These are phyloP conservation scores for Xanthia togata DNA, from an alignment of 2,888 invertebrate species.

Conservation along the genomic window DNA sequence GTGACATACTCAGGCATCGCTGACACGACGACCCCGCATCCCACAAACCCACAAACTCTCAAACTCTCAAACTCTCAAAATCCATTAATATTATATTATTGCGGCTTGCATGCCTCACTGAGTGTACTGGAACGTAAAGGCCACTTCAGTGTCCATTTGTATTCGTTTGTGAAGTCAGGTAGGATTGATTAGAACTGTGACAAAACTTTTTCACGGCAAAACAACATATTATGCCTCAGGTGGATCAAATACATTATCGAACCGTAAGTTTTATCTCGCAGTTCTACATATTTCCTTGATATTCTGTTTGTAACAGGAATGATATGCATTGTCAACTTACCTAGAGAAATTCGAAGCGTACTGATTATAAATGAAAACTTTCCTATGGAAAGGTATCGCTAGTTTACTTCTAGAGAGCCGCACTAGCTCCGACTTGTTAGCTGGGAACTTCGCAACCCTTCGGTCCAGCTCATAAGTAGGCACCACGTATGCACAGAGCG, in stretches of 20 bases:
- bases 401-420: constrained; percentile 94
- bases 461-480: constrained; percentile 97
- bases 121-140: not conserved
- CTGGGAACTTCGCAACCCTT: constrained; percentile 93
- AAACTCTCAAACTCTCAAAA: no score
- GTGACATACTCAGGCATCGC: no score
- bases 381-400: constrained; percentile 97
- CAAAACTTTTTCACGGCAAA: not conserved
- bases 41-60: no score
- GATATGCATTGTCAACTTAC: constrained; percentile 84
- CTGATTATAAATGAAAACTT: constrained; percentile 97
- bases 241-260: no score
- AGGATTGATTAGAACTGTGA: not conserved
- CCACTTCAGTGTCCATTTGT: not conserved
- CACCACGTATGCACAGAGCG: constrained; percentile 95
- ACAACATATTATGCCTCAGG: no score
- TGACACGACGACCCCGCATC: no score
- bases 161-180: not conserved
- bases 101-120: not conserved
- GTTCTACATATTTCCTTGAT: not conserved
- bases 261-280: constrained; percentile 1
- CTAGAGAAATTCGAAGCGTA: constrained; percentile 97
- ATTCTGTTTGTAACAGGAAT: not conserved
- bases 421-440: constrained; percentile 94
- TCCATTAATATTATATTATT: not conserved